Evolutionary conservation across 2,113 vertebrate genomes (phyloP).

Genomic region (Solea solea): DNA sequence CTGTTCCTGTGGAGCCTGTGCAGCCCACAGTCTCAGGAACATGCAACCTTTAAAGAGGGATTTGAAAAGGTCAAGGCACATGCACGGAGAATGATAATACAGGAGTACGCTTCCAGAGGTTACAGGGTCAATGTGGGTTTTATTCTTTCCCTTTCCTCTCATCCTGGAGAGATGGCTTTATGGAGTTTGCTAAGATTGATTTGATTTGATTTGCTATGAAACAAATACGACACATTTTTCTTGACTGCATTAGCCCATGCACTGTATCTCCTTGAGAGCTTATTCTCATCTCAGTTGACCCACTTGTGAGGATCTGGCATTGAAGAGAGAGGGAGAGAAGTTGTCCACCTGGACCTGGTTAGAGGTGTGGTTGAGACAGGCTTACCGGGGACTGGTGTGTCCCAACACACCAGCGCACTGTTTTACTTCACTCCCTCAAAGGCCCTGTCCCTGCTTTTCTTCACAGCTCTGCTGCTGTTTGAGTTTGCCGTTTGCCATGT

Average conservation of each 20-base stretch:
- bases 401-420: slow-evolving; percentile 47
- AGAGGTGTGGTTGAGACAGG: slow-evolving; percentile 56
- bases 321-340: slow-evolving; percentile 37
- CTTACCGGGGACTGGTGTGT: slow-evolving; percentile 18
- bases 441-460: slow-evolving; percentile 25
- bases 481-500: slow-evolving; percentile 67
- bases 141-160: slow-evolving; percentile 40
- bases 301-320: slow-evolving; percentile 64
- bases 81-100: slow-evolving; percentile 78
- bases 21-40: slow-evolving; percentile 66
- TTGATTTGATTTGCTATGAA: slow-evolving; percentile 28
- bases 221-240: slow-evolving; percentile 19
- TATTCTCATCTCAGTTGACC: slow-evolving; percentile 57
- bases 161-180: slow-evolving; percentile 21
- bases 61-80: slow-evolving; percentile 81
- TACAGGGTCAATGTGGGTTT: slow-evolving; percentile 67
- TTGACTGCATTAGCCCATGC: slow-evolving; percentile 15
- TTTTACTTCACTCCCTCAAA: slow-evolving; percentile 33
- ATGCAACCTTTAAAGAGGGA: slow-evolving; percentile 80
- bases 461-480: slow-evolving; percentile 55
- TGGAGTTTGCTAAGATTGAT: slow-evolving; percentile 25
- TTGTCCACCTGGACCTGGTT: slow-evolving; percentile 74
- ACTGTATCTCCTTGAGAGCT: slow-evolving; percentile 15
- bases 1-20: slow-evolving; percentile 57
- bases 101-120: slow-evolving; percentile 66